Evolutionary conservation across 2,888 invertebrate species (phyloP).

Genomic region (Esperia sulphurella): DNA sequence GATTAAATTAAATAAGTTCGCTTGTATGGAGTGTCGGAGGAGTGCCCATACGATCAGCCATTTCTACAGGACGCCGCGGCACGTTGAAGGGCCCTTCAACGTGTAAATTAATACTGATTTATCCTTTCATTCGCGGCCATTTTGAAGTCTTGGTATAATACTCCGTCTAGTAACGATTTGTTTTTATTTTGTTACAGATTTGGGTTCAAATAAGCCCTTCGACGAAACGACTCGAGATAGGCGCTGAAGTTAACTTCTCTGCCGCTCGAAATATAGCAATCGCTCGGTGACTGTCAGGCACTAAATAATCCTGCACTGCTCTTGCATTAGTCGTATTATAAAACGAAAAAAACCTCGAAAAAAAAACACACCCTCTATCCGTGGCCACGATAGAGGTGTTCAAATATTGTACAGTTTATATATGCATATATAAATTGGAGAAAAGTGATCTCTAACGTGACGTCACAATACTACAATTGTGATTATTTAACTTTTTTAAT

Average conservation of each 20-base stretch:
- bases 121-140: no score
- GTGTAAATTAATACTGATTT: no score
- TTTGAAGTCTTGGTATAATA: neutral
- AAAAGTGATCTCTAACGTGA: conserved; percentile 74
- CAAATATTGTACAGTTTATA: conserved; percentile 53
- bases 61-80: no score
- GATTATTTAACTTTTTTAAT: conserved; percentile 41
- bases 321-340: conserved; percentile 62
- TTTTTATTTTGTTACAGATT: conserved; percentile 66
- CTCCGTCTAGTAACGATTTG: neutral
- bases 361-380: conserved; percentile 55
- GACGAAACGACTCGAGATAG: conserved; percentile 73
- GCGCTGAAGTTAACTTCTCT: conserved; percentile 44
- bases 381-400: conserved; percentile 71
- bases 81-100: no score
- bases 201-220: conserved; percentile 50
- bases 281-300: conserved; percentile 71
- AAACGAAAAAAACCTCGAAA: conserved; percentile 55
- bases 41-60: no score
- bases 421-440: conserved; percentile 73
- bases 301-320: conserved; percentile 63
- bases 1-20: no score
- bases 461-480: conserved; percentile 71
- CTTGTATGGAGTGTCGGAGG: no score
- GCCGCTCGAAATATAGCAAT: conserved; percentile 57